phyloP scores from a whole-genome alignment of 2,113 vertebrate species.

The Sinocyclocheilus anophthalmus region DNA sequence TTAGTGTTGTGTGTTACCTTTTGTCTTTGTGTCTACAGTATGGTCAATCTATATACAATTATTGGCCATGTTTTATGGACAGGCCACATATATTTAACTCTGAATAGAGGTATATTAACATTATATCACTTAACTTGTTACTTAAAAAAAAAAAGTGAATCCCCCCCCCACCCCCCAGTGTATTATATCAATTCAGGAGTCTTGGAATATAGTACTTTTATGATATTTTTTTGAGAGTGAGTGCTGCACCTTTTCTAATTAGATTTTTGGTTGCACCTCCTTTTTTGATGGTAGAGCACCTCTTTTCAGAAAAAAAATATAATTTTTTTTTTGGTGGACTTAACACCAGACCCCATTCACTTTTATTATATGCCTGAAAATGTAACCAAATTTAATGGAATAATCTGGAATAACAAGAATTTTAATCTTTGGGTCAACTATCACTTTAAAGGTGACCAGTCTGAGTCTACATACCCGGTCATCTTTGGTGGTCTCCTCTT shows the following conservation, averaged over 20 bases:
- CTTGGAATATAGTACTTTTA: too few relatives aligned
- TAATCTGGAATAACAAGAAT: neutral
- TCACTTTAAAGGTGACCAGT: neutral
- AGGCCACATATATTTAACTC: neutral
- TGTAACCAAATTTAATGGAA: neutral
- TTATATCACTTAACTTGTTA: neutral
- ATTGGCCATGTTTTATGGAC: neutral
- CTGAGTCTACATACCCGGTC: constrained; percentile 84
- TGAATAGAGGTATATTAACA: neutral
- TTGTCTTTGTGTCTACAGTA: neutral
- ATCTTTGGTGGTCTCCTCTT: constrained; percentile 99
- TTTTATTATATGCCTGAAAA: neutral
- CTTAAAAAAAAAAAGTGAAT: too few relatives aligned
- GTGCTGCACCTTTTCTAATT: too few relatives aligned
- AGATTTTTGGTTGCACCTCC: too few relatives aligned
- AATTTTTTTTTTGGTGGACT: too few relatives aligned
- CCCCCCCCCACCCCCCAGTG: neutral
- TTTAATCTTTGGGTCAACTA: neutral
- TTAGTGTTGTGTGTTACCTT: neutral
- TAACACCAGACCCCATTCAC: too few relatives aligned
- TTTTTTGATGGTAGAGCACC: too few relatives aligned
- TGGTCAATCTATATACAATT: neutral
- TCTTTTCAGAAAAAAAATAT: too few relatives aligned
- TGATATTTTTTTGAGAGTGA: too few relatives aligned
- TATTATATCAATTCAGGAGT: neutral